These are phyloP conservation scores for Plemyria rubiginata DNA, from an alignment of 2,888 invertebrate species.

Conservation along the genomic window DNA sequence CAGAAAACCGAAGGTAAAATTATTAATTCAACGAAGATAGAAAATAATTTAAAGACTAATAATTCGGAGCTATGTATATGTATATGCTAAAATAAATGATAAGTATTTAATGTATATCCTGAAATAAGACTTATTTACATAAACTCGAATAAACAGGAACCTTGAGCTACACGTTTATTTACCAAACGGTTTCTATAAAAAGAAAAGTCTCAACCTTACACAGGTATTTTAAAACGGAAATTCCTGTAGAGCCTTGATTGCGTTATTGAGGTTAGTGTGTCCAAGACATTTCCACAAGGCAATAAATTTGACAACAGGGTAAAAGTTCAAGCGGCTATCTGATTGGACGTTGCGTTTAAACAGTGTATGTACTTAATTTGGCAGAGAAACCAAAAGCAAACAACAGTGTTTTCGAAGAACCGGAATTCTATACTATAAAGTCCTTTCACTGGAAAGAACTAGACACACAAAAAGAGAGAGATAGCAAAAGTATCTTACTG, in stretches of 20 bases:
- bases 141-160: neutral
- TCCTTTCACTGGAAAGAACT: too few relatives aligned
- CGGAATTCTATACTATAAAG: too few relatives aligned
- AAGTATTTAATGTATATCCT: too few relatives aligned
- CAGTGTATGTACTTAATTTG: conserved; percentile 13
- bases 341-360: conserved; percentile 16
- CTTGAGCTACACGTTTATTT: neutral
- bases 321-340: conserved; percentile 34
- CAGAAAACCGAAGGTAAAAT: neutral
- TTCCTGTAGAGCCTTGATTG: conserved; percentile 39
- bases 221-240: conserved; percentile 40
- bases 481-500: neutral
- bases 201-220: conserved; percentile 14
- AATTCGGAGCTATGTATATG: too few relatives aligned
- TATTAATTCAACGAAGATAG: neutral
- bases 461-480: too few relatives aligned
- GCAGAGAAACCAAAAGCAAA: conserved; percentile 18
- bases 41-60: too few relatives aligned
- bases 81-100: too few relatives aligned
- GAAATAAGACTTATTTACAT: too few relatives aligned
- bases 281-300: conserved; percentile 41
- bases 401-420: neutral
- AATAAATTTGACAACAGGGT: conserved; percentile 40
- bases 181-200: neutral
- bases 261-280: conserved; percentile 40